A percentile compares a stretch with the other conserved stretches of the same genome.
phyloP scores from a whole-genome alignment of 1,140 invertebrate genomes.

The Archegozetes longisetosus region DNA sequence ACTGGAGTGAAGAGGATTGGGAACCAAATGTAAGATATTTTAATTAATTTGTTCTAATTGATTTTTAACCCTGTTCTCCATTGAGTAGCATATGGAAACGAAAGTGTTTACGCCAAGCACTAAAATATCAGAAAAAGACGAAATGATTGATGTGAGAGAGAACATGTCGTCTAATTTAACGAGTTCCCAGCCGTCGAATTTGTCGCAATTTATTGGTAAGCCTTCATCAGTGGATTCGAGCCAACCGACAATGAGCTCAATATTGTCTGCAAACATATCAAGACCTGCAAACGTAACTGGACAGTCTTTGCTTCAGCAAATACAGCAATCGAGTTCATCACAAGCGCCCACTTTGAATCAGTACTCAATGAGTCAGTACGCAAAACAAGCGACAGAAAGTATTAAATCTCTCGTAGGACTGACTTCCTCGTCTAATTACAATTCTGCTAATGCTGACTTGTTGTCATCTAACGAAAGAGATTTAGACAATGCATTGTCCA shows the following conservation, averaged over 20 bases:
- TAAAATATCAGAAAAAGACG: slow-evolving; percentile 17
- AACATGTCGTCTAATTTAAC: neutral
- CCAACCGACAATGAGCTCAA: neutral
- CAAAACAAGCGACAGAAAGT: slow-evolving; percentile 41
- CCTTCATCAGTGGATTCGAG: neutral
- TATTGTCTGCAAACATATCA: slow-evolving; percentile 1
- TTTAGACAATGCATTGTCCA: neutral
- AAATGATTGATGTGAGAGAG: neutral
- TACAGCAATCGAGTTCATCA: slow-evolving; percentile 8
- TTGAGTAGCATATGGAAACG: slow-evolving; percentile 55
- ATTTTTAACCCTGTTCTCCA: slow-evolving; percentile 1
- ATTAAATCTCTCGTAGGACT: slow-evolving; percentile 41
- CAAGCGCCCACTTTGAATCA: slow-evolving; percentile 11
- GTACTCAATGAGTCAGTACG: slow-evolving; percentile 28
- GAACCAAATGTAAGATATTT: slow-evolving; percentile 49
- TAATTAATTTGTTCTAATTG: neutral
- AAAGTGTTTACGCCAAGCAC: slow-evolving; percentile 75
- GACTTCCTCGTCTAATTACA: slow-evolving; percentile 10
- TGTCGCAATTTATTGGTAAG: neutral
- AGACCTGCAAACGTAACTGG: neutral
- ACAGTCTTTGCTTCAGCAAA: slow-evolving; percentile 16
- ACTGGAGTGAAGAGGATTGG: slow-evolving; percentile 90
- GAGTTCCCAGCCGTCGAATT: neutral
- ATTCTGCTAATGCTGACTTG: neutral
- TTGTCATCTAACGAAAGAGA: neutral